Conservation (phyloP, 1,140 invertebrate species). For the Aphelenchoides fujianensis region DNA sequence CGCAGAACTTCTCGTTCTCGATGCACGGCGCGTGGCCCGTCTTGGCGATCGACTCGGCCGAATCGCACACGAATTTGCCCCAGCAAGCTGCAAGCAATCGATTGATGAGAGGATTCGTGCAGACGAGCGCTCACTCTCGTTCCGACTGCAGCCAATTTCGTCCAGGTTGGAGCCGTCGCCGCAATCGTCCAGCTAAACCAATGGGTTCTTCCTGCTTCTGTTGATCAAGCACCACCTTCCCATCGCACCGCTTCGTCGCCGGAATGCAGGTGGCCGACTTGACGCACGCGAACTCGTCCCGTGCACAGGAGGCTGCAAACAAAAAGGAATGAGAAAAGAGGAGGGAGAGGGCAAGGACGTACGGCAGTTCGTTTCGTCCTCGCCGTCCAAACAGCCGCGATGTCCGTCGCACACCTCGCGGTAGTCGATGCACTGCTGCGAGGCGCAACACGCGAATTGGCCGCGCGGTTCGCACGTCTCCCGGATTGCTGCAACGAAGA, state of each 20-base stretch:
- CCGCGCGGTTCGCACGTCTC: constrained; percentile 28
- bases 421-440: constrained; percentile 34
- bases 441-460: background rate
- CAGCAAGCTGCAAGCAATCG: constrained; percentile 39
- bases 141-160: constrained; percentile 41
- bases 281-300: constrained; percentile 39
- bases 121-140: constrained; percentile 25
- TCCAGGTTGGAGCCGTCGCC: constrained; percentile 37
- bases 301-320: constrained; percentile 33
- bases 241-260: constrained; percentile 32
- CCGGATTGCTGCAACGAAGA: constrained; percentile 26
- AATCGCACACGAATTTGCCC: constrained; percentile 43
- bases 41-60: constrained; percentile 11
- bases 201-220: background rate
- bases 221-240: too few relatives aligned
- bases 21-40: constrained; percentile 30
- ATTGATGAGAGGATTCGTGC: constrained; percentile 9
- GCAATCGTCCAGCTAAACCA: constrained; percentile 40
- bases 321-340: background rate
- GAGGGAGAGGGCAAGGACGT: constrained; percentile 14
- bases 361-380: constrained; percentile 42
- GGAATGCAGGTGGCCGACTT: constrained; percentile 35
- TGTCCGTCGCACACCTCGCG: constrained; percentile 29
- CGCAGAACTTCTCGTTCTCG: constrained; percentile 26
- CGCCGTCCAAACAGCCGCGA: constrained; percentile 36